Percentiles rank a stretch among this genome's conserved stretches.
These are phyloP conservation scores for Cygnus atratus DNA, from an alignment of 2,113 vertebrate genomes.

Conservation along the genomic window DNA sequence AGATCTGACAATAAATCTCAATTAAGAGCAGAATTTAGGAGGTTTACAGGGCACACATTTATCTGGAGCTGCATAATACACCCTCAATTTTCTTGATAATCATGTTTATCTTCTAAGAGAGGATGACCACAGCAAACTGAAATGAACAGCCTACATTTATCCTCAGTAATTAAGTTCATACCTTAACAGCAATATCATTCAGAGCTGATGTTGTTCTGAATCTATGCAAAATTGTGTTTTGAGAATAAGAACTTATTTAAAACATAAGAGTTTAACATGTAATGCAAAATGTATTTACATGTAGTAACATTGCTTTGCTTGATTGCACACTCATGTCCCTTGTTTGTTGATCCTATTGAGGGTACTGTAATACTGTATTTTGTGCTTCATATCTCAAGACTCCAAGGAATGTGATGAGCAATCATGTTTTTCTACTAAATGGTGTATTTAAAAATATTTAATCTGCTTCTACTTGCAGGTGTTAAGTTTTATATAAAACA, in stretches of 20 bases:
- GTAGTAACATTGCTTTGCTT: background rate
- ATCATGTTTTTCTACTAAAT: background rate
- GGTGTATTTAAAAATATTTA: background rate
- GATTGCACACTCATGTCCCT: background rate
- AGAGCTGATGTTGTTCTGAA: background rate
- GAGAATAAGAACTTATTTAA: background rate
- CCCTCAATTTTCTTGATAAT: background rate
- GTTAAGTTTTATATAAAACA: background rate
- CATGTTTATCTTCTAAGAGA: background rate
- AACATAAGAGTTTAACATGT: background rate
- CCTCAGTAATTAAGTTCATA: background rate
- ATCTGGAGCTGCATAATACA: background rate
- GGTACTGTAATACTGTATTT: background rate
- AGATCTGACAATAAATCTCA: background rate
- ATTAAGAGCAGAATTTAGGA: background rate
- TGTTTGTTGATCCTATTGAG: background rate
- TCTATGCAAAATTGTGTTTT: background rate
- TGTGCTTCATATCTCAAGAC: background rate
- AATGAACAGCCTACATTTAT: background rate
- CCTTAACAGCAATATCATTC: background rate
- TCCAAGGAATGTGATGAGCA: background rate
- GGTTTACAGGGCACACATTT: background rate
- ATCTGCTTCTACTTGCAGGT: background rate
- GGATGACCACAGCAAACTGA: background rate
- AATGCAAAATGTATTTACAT: background rate